phyloP scores from a whole-genome alignment of 2,113 vertebrate genomes.

The Grus americana region DNA sequence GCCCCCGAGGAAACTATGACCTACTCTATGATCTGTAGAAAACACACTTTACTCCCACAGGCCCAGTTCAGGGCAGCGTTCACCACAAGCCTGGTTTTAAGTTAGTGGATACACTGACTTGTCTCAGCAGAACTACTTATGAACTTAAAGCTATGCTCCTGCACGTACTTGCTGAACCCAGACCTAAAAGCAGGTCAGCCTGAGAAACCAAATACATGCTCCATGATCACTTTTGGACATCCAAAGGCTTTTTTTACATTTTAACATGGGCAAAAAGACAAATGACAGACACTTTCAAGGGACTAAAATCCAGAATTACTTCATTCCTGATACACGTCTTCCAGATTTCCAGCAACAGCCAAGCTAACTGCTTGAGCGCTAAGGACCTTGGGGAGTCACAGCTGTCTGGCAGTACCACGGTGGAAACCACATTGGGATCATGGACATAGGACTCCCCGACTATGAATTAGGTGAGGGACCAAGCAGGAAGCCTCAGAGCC shows the following conservation, averaged over 20 bases:
- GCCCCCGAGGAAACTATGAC: background rate
- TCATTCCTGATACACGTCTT: background rate
- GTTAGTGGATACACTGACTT: background rate
- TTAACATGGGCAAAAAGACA: background rate
- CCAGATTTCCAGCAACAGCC: background rate
- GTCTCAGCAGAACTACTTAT: background rate
- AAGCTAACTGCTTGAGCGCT: background rate
- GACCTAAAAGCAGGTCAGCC: background rate
- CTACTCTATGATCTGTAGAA: conserved; percentile 29
- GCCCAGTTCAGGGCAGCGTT: background rate
- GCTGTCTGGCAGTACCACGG: background rate
- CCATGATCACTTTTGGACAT: background rate
- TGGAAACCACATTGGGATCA: background rate
- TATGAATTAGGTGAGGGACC: background rate
- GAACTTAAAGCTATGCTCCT: background rate
- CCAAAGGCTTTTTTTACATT: background rate
- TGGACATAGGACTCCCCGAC: background rate
- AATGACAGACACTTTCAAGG: background rate
- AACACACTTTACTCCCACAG: background rate
- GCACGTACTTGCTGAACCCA: background rate
- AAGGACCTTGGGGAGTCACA: background rate
- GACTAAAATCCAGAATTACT: background rate
- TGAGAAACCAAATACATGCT: background rate
- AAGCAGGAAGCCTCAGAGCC: background rate
- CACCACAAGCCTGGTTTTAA: background rate